A percentile compares a stretch with the other conserved stretches of the same genome.
phyloP scores from a whole-genome alignment of 2,797 vertebrate species.

The Podargus strigoides region DNA sequence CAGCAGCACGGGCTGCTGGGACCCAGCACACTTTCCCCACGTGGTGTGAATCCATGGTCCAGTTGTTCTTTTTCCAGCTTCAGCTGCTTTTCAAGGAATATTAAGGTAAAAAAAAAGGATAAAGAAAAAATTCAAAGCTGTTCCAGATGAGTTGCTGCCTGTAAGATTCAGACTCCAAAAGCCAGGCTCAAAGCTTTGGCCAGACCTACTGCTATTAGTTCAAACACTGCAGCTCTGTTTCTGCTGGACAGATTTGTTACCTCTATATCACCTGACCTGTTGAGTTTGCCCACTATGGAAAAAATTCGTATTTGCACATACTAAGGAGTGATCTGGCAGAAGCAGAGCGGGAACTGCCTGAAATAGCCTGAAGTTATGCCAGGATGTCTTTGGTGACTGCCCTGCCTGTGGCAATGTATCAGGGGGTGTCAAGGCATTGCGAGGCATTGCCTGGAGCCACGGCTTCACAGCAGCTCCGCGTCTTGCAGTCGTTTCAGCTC shows the following conservation, averaged over 20 bases:
- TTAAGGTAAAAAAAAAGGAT: neutral
- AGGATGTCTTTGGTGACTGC: neutral
- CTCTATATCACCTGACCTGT: neutral
- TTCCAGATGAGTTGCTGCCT: slow-evolving; percentile 51
- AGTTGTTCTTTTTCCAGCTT: slow-evolving; percentile 28
- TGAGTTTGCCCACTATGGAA: slow-evolving; percentile 22
- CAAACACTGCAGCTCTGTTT: slow-evolving; percentile 31
- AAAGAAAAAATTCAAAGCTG: neutral
- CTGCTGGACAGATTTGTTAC: slow-evolving; percentile 10
- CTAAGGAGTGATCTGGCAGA: neutral
- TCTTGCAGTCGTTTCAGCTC: neutral
- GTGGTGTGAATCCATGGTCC: neutral
- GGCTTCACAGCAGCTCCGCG: neutral
- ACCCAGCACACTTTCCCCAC: neutral
- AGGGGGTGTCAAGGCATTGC: neutral
- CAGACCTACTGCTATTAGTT: slow-evolving; percentile 27
- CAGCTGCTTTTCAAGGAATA: slow-evolving; percentile 43
- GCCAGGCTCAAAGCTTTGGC: slow-evolving; percentile 33
- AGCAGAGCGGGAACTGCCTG: neutral
- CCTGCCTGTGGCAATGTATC: neutral
- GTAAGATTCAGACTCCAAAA: neutral
- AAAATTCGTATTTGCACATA: neutral
- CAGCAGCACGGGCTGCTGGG: neutral
- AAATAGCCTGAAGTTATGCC: neutral
- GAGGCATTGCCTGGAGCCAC: neutral